These are phyloP conservation scores for Cheilosia vulpina DNA, from an alignment of 2,888 invertebrate genomes.

Conservation along the genomic window DNA sequence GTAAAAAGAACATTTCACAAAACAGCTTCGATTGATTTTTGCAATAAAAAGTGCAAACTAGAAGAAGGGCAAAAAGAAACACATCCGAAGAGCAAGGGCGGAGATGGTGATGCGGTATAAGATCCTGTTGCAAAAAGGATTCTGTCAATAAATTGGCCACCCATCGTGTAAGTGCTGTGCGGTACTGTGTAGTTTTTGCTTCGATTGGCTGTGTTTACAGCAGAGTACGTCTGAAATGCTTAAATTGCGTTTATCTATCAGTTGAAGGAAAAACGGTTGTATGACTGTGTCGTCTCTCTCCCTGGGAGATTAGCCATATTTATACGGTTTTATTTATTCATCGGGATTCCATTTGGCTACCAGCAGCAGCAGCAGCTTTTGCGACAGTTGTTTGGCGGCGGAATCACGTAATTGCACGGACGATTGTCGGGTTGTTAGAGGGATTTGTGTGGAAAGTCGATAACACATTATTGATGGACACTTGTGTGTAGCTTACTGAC, in stretches of 20 bases:
- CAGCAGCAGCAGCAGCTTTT: neutral
- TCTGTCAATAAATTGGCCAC: constrained; percentile 65
- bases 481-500: too few relatives aligned
- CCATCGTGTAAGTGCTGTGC: constrained; percentile 49
- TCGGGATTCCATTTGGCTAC: constrained; percentile 36
- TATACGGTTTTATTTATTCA: constrained; percentile 58
- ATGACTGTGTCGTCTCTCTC: constrained; percentile 33
- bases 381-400: constrained; percentile 47
- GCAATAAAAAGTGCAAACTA: constrained; percentile 46
- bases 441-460: constrained; percentile 17
- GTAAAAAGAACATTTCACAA: constrained; percentile 3
- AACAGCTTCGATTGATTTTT: constrained; percentile 38
- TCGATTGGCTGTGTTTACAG: constrained; percentile 17
- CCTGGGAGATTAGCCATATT: constrained; percentile 55
- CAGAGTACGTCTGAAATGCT: constrained; percentile 49
- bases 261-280: constrained; percentile 46
- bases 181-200: constrained; percentile 9
- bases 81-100: neutral
- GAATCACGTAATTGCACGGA: constrained; percentile 13
- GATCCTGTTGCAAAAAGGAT: constrained; percentile 49
- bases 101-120: neutral
- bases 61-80: neutral
- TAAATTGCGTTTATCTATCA: constrained; percentile 64
- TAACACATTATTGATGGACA: neutral
- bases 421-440: constrained; percentile 35